Conservation (phyloP, 2,888 invertebrate genomes). For the Hirtodrosophila duncani region DNA sequence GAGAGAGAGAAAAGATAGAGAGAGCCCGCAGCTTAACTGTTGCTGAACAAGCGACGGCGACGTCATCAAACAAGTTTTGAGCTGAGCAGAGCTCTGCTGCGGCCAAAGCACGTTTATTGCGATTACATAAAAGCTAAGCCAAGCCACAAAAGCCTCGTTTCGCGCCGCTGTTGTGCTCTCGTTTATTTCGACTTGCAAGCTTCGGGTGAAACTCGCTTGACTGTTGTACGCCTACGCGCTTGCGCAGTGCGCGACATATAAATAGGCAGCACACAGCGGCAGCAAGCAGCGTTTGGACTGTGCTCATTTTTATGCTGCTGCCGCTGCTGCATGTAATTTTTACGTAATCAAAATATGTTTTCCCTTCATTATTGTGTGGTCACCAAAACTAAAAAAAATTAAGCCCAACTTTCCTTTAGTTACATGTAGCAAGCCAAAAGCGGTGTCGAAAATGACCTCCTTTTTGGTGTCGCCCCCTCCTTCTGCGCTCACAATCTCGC, state of each 20-base stretch:
- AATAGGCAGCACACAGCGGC: conserved; percentile 34
- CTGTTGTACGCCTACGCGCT: conserved; percentile 44
- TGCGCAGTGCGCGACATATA: conserved; percentile 36
- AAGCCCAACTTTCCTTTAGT: conserved; percentile 74
- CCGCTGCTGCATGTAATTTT: conserved; percentile 23
- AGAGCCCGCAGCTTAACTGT: conserved; percentile 17
- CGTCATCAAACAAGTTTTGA: conserved; percentile 69
- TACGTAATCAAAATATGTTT: conserved; percentile 60
- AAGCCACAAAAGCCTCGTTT: conserved; percentile 11
- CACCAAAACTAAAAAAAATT: conserved; percentile 40
- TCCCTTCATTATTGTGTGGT: conserved; percentile 51
- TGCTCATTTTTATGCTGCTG: conserved; percentile 25
- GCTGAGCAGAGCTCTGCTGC: too few species aligned
- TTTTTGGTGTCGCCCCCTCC: conserved; percentile 23
- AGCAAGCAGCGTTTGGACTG: conserved; percentile 3
- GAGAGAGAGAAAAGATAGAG: conserved; percentile 6
- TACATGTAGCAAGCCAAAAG: conserved; percentile 52
- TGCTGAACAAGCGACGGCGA: conserved; percentile 18
- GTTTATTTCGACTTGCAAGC: conserved; percentile 36
- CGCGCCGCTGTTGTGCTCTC: conserved; percentile 50
- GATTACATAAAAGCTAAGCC: conserved; percentile 66
- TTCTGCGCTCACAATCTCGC: conserved; percentile 18
- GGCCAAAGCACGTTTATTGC: conserved; percentile 28
- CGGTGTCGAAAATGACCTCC: conserved; percentile 30
- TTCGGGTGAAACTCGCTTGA: conserved; percentile 57